Evolutionary conservation across 2,113 vertebrate genomes (phyloP).

Genomic region (Silurus meridionalis): DNA sequence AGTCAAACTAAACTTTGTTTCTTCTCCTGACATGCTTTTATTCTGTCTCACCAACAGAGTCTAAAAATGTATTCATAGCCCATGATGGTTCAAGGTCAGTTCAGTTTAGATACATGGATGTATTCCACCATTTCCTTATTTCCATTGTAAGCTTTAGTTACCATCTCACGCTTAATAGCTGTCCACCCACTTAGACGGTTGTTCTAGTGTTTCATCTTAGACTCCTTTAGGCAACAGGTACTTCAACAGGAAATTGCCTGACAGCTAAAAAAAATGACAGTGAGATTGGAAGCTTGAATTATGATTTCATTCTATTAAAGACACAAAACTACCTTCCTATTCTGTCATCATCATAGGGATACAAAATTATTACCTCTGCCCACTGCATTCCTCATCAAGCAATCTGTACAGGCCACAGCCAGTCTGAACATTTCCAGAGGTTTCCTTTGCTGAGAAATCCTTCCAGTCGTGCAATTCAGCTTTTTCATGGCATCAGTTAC

Average conservation of each 20-base stretch:
- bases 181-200: not conserved
- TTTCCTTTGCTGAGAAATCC: not conserved
- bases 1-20: not conserved
- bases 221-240: not conserved
- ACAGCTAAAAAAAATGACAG: not conserved
- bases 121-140: not conserved
- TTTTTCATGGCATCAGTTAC: not conserved
- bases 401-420: not conserved
- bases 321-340: not conserved
- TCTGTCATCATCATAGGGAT: not conserved
- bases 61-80: not conserved
- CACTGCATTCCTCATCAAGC: not conserved
- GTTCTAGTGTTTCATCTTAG: slow-evolving; percentile 9
- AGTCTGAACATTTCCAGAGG: not conserved
- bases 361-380: not conserved
- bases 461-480: not conserved
- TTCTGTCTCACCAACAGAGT: not conserved
- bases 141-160: not conserved
- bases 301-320: not conserved
- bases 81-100: not conserved
- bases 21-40: not conserved
- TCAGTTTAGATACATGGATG: not conserved
- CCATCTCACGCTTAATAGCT: not conserved
- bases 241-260: not conserved
- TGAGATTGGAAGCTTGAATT: not conserved